Base-by-base conservation (phyloP, 37 sponge, comb jelly and placozoan genomes). In the Petrosia ficiformis region DNA sequence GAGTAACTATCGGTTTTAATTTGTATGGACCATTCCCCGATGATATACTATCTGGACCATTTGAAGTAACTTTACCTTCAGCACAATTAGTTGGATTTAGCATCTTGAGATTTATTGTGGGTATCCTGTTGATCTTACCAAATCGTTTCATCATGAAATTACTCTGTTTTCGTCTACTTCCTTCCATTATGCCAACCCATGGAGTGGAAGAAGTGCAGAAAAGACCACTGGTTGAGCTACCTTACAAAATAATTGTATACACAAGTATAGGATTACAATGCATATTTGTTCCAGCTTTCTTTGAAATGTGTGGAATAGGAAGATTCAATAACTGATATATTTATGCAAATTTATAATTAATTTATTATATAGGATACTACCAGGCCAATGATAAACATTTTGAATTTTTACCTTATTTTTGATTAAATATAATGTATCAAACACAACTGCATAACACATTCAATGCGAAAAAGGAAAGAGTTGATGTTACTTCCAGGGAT, bases 191-290 rank as follows among this genome's bases (percentile, higher is more conserved):
- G 87, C 95, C 95, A 1, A 82, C 94, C 21, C 76, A 77, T 43
- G 90, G 88, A 19, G 85, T 89, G 65, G 73, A 78, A 77, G 85
- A 87, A 59, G 78, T 84, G 0, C 72, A 66, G 28, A 86, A 90
- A 39, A 44, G 86, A 59, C 92, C 93, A 1, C 74, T 87, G 60
- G 87, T 93, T 28, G 97, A 93, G 59, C 73, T 96, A 42, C 94
- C 97, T 2, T 91, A 92, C 79, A 91, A 90, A 71, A 48, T 93
- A 26, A 77, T 93, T 34, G 93, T 91, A 5, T 96, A 96, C 59
- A 63, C 65, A 21, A 22, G 74, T 5, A 80, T 94, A 56, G 95
- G 93, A 37, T 91, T 94, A 71, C 79, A 74, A 33, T 76, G 73
- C 28, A 38, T 43, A n/a, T 87, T 74, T 60, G 69, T 88, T 8